Conservation (phyloP, 2,888 invertebrate species). For the Boloria selene region DNA sequence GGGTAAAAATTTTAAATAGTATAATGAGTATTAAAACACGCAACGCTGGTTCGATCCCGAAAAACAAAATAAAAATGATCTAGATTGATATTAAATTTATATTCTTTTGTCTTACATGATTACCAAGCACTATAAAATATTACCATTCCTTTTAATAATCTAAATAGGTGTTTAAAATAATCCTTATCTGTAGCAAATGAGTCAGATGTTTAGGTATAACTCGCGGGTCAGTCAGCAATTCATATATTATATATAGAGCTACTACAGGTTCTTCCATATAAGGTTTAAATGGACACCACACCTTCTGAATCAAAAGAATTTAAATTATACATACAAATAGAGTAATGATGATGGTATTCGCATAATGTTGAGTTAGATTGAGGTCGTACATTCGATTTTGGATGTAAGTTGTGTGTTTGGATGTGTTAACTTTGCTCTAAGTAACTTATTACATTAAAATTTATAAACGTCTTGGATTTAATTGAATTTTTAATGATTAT, state of each 20-base stretch:
- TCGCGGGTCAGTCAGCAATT: not conserved
- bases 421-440: too few relatives aligned
- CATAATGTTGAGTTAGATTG: too few relatives aligned
- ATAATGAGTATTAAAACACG: too few relatives aligned
- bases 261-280: not conserved
- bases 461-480: too few relatives aligned
- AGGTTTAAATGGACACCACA: not conserved
- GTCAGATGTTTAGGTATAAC: constrained; percentile 1
- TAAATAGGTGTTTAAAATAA: constrained; percentile 3
- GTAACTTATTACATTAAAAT: too few relatives aligned
- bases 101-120: not conserved
- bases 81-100: not conserved
- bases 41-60: not conserved
- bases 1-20: too few relatives aligned
- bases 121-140: not conserved
- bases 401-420: too few relatives aligned
- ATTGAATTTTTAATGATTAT: too few relatives aligned
- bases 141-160: not conserved
- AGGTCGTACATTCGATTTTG: too few relatives aligned
- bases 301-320: constrained; percentile 7
- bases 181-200: not conserved
- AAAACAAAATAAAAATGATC: not conserved
- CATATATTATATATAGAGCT: constrained; percentile 1
- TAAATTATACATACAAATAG: not conserved
- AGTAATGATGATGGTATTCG: not conserved